Base-by-base conservation (phyloP, 1,140 invertebrate genomes). In the Drosophila ficusphila region DNA sequence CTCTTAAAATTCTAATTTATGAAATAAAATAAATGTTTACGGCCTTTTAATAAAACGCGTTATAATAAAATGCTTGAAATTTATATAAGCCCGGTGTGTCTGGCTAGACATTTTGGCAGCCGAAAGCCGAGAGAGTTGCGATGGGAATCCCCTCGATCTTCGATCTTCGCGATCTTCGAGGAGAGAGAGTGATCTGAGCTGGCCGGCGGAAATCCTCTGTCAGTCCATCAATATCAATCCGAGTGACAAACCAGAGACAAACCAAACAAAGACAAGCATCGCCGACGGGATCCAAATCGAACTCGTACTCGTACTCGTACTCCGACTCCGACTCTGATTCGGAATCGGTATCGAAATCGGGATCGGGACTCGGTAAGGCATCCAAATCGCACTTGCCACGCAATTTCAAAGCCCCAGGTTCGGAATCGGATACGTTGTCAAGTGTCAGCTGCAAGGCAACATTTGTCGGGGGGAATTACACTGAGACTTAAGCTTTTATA, bases 1-100 rank as follows among this genome's bases (percentile, higher is more conserved):
- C 68, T 79, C 75, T 76, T 85, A 73, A 85, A 78, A 82, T 83
- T 82, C 69, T 78, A 82, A 82, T 82, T 82, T 82, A 82, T 81
- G 71, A 74, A 88, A 88, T 86, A 88, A 88, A 89, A 89, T 89
- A 82, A 88, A 88, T 88, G 78, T 88, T 88, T 82, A 88, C 77
- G 82, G 82, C 82, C 82, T 89, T 88, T 88, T 88, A 82, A 88
- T 88, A 88, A 88, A 88, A 88, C 74, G 83, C 78, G 56, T 60
- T 72, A 88, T 72, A 88, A 88, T 88, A 89, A 88, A 88, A 88
- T 76, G 67, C 81, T 73, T 83, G 68, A 89, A 68, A 76, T 88
- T 88, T 88, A 88, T 88, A 88, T 89, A 88, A 89, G 74, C 73
- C 18, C n/a, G 41, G 3, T n/a, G 29, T 14, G 21, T 38, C 36